Evolutionary conservation across 1,140 invertebrate species (phyloP).

Genomic region (Ruditapes philippinarum): DNA sequence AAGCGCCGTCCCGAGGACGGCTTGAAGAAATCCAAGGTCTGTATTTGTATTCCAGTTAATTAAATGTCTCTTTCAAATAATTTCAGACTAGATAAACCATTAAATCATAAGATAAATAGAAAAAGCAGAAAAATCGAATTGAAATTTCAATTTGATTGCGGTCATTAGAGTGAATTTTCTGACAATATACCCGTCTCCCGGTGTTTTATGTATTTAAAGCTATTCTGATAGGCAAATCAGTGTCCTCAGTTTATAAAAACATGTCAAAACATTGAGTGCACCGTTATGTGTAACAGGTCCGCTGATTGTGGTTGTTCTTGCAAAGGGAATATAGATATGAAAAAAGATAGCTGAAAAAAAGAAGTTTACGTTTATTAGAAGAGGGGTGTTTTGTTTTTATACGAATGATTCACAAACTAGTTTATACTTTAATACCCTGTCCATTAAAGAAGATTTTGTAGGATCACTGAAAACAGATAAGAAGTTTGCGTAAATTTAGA

Average conservation of each 20-base stretch:
- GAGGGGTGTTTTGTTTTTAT: not conserved
- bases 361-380: not conserved
- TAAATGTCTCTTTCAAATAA: conserved; percentile 52
- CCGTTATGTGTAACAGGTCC: not conserved
- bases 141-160: conserved; percentile 51
- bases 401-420: conserved; percentile 7
- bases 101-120: conserved; percentile 56
- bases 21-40: conserved; percentile 30
- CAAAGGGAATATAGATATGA: not conserved
- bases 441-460: not conserved
- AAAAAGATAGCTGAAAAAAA: no score
- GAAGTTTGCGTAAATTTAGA: not conserved
- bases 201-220: not conserved
- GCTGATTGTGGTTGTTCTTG: not conserved
- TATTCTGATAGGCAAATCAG: conserved; percentile 23
- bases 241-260: conserved; percentile 35
- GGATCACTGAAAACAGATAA: not conserved
- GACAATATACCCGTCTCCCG: not conserved
- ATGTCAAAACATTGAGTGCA: conserved; percentile 27
- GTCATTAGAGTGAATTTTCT: conserved; percentile 1
- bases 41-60: conserved; percentile 50
- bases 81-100: conserved; percentile 42
- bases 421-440: conserved; percentile 1
- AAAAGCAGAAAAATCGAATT: conserved; percentile 15
- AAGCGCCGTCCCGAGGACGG: conserved; percentile 1